Base-by-base conservation (phyloP, 2,113 vertebrate species). In the Dasyprocta punctata region DNA sequence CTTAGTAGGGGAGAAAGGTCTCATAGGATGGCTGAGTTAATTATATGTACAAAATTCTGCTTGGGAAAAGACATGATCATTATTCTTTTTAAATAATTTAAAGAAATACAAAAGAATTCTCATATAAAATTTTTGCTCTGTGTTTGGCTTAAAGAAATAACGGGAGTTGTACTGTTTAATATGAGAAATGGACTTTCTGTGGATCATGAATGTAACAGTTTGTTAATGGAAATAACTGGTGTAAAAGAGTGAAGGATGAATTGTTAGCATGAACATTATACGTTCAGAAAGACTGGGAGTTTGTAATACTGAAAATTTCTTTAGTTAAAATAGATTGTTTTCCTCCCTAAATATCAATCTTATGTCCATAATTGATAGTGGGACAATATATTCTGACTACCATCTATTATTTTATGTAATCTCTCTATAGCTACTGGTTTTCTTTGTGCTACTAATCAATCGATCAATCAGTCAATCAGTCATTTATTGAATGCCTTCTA, bases 321-420 rank as follows among this genome's bases (percentile, higher is more conserved):
- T 87, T 73, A 52, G 92, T 75, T 96, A 92, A 96, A 95, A 86
- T 89, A 82, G 67, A 87, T 77, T 36, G 7, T 82, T 86, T 75
- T 65, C 22, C 47, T 97, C 90, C 0, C 0, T 86, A 88, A 91
- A 93, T 28, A 80, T 83, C 92, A 96, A 54, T 61, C 61, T 82
- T 97, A 89, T 36, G 4, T 94, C 89, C 22, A 56, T 84, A 92
- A 95, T 56, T 89, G 96, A 88, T 95, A 97, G 87, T 20, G 94
- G 90, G 65, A 96, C 89, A 49, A 77, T 97, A 86, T 16, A 5
- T 92, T 89, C 93, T 93, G 81, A 80, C 30, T n/a, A 58, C 47
- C 61, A 54, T 10, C 26, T 89, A 41, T 85, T 97, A 71, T 77
- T 96, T 85, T 82, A 78, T 94, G 33, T 60, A 77, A 87, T 92